Evolutionary conservation across 2,888 invertebrate species (phyloP).

Genomic region (Agonopterix heracliana): DNA sequence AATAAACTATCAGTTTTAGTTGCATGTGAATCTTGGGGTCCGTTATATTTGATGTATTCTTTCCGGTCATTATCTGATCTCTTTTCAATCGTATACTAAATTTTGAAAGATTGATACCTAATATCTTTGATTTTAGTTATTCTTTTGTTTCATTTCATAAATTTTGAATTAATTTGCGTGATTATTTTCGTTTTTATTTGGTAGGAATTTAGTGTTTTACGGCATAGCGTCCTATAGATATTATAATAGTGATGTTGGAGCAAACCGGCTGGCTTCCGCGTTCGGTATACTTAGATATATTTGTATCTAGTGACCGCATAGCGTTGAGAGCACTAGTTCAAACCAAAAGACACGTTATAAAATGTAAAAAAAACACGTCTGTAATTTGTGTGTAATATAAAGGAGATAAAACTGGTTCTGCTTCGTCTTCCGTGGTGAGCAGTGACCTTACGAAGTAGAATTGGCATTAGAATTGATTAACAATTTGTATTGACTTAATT

Average conservation of each 20-base stretch:
- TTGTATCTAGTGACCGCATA: conserved; percentile 46
- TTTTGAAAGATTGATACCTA: no score
- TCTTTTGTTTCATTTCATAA: no score
- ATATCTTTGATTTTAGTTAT: no score
- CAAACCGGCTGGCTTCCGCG: conserved; percentile 18
- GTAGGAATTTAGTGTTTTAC: no score
- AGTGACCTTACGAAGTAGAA: conserved; percentile 4
- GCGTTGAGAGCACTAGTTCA: conserved; percentile 39
- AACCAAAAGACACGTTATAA: neutral
- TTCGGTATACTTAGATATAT: conserved; percentile 21
- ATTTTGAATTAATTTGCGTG: neutral
- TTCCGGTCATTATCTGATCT: neutral
- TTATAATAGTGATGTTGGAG: no score
- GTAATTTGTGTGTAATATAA: neutral
- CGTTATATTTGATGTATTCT: neutral
- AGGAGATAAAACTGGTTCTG: neutral
- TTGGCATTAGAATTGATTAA: neutral
- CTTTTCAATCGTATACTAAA: neutral
- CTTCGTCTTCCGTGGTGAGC: conserved; percentile 3
- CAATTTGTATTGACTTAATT: no score
- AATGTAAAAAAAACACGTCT: conserved; percentile 3
- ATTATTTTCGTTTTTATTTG: neutral
- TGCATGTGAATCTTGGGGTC: neutral
- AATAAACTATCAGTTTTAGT: neutral
- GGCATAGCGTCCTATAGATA: no score